These are phyloP conservation scores for Saguinus imperator DNA, from an alignment of 2,113 vertebrate genomes.

Conservation along the genomic window DNA sequence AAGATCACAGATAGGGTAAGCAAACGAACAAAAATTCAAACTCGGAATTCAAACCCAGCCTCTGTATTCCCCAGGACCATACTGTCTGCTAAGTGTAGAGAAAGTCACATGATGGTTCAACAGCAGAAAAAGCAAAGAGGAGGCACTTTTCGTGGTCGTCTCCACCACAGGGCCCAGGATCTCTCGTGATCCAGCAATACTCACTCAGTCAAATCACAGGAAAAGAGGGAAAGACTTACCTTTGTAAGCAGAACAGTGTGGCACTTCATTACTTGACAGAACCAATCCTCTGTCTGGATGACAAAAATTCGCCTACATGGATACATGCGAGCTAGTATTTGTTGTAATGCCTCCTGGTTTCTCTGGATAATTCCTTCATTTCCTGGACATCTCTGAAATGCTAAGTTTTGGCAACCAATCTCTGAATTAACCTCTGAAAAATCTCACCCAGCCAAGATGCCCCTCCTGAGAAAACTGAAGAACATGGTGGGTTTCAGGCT, in stretches of 20 bases:
- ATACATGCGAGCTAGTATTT: background rate
- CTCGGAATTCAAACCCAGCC: background rate
- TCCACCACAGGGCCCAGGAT: fast-evolving
- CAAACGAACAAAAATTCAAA: fast-evolving
- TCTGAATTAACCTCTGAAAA: background rate
- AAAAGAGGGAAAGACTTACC: background rate
- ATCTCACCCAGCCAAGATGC: background rate
- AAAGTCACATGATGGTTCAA: fast-evolving
- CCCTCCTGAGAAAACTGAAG: background rate
- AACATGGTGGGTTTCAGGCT: background rate
- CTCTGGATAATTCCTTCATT: background rate
- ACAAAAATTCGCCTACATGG: fast-evolving
- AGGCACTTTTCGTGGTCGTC: background rate
- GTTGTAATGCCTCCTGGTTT: background rate
- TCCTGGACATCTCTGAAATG: background rate
- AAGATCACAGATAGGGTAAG: background rate
- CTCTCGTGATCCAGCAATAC: fast-evolving
- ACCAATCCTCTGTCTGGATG: no score
- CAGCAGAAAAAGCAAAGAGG: background rate
- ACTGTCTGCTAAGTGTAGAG: background rate
- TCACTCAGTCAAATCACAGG: background rate
- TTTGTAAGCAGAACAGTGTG: no score
- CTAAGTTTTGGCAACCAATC: no score
- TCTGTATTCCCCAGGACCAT: fast-evolving
- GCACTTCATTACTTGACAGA: background rate